Conservation (phyloP, 2,888 invertebrate genomes). For the Cyrtodaria siliqua region DNA sequence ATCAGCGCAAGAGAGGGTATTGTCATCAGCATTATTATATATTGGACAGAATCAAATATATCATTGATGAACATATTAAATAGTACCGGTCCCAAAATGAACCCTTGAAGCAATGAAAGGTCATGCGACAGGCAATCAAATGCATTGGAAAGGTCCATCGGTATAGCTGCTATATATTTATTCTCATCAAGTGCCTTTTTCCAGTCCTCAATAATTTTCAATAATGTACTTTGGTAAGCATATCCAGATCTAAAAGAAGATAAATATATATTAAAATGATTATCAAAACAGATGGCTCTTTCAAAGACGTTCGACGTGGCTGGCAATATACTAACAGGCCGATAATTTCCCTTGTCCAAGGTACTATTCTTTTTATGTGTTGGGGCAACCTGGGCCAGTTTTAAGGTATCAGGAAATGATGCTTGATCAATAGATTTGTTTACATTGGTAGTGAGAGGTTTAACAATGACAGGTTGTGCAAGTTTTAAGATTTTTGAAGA, state of each 20-base stretch:
- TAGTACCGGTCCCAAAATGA: too few relatives aligned
- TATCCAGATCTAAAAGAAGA: not conserved
- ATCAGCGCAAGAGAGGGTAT: too few relatives aligned
- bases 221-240: too few relatives aligned
- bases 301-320: not conserved
- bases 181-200: not conserved
- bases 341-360: not conserved
- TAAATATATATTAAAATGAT: not conserved
- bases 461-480: too few relatives aligned
- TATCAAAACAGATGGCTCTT: not conserved
- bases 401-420: not conserved
- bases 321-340: not conserved
- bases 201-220: conserved; percentile 1
- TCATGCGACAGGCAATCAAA: too few relatives aligned
- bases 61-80: too few relatives aligned
- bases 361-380: not conserved
- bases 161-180: not conserved
- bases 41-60: too few relatives aligned
- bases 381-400: too few relatives aligned
- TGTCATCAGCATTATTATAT: too few relatives aligned
- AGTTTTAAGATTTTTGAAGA: not conserved
- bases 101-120: too few relatives aligned
- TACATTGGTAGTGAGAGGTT: not conserved
- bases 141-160: too few relatives aligned
- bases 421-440: not conserved